Base-by-base conservation (phyloP, 2,113 vertebrate genomes). In the Oplegnathus fasciatus region DNA sequence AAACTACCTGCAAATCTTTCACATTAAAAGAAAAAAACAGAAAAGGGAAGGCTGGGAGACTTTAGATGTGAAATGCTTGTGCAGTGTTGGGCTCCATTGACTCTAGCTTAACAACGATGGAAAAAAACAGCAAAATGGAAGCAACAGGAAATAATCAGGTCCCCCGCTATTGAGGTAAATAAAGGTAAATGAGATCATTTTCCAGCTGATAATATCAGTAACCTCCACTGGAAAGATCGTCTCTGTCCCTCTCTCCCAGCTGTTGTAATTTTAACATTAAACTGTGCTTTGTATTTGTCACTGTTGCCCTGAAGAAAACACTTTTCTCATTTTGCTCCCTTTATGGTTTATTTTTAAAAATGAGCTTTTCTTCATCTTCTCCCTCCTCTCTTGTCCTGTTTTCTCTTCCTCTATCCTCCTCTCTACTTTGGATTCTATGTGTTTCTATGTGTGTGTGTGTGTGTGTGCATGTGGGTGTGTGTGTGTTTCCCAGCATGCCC, bases 261-360 rank as follows among this genome's bases (percentile, higher is more conserved):
- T 75, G 26, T 55, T 64, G 48, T 62, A 28, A 82, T 55, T 48
- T 48, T n/a, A 74, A 48, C 55, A 78, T 58, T 26, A 58, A 40
- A 18, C 32, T 22, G 4, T 13, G 54, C 57, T 74, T 70, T 58
- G 40, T 24, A 37, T 80, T 70, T 11, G 10, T 62, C 3, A 1
- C 11, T 67, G n/a, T 14, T 68, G 54, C 22, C 61, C 40, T 42
- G 3, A 61, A 69, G 48, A 42, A 65, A 70, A 22, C 24, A 61
- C 37, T 81, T 55, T 57, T 26, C 61, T 74, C 24, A 55, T 69
- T 75, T 78, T 64, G 37, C 75, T 75, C 20, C 60, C 24, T 74
- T 71, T 52, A 48, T n/a, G n/a, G 34, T 50, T 50, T 50, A 18
- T 44, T 13, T 20, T 54, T 22, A 61, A 85, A 78, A 67, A 46